phyloP scores from a whole-genome alignment of 1,140 invertebrate species.

The Alviniconcha marisindica region DNA sequence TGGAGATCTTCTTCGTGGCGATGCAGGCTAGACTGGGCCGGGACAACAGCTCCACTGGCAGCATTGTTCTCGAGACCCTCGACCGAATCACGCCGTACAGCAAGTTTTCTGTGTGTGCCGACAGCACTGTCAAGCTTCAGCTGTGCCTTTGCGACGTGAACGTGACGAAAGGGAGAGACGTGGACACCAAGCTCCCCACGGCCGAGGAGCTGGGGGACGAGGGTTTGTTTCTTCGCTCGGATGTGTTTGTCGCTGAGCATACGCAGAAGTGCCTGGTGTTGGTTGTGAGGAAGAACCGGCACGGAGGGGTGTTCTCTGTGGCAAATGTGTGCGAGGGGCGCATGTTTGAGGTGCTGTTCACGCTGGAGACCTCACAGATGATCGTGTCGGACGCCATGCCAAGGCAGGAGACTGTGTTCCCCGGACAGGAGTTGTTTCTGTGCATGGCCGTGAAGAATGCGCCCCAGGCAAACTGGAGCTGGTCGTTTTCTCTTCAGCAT shows the following conservation, averaged over 20 bases:
- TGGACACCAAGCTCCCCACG: slow-evolving; percentile 15
- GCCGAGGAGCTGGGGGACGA: background rate
- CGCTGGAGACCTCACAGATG: slow-evolving; percentile 37
- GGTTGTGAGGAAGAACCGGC: slow-evolving; percentile 40
- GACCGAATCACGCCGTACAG: slow-evolving; percentile 61
- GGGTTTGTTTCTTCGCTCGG: background rate
- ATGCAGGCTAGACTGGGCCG: slow-evolving; percentile 28
- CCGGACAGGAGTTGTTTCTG: slow-evolving; percentile 42
- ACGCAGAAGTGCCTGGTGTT: slow-evolving; percentile 48
- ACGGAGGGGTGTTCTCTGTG: slow-evolving; percentile 49
- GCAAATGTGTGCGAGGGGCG: slow-evolving; percentile 50
- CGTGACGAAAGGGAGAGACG: background rate
- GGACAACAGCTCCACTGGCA: background rate
- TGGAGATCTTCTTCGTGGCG: slow-evolving; percentile 61
- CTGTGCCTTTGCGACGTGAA: slow-evolving; percentile 59
- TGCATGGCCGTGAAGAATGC: slow-evolving; percentile 32
- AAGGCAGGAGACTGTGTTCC: slow-evolving; percentile 25
- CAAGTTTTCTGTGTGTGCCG: slow-evolving; percentile 55
- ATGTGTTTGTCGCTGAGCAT: slow-evolving; percentile 10
- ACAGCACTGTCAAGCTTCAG: slow-evolving; percentile 54
- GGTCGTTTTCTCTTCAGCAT: slow-evolving; percentile 17
- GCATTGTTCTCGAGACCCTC: slow-evolving; percentile 46
- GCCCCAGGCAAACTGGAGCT: slow-evolving; percentile 27
- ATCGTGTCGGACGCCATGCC: slow-evolving; percentile 30
- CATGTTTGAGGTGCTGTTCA: slow-evolving; percentile 28